Percentiles rank a stretch among this genome's conserved stretches.
phyloP scores from a whole-genome alignment of 2,888 invertebrate species.

The Megalurothrips usitatus region DNA sequence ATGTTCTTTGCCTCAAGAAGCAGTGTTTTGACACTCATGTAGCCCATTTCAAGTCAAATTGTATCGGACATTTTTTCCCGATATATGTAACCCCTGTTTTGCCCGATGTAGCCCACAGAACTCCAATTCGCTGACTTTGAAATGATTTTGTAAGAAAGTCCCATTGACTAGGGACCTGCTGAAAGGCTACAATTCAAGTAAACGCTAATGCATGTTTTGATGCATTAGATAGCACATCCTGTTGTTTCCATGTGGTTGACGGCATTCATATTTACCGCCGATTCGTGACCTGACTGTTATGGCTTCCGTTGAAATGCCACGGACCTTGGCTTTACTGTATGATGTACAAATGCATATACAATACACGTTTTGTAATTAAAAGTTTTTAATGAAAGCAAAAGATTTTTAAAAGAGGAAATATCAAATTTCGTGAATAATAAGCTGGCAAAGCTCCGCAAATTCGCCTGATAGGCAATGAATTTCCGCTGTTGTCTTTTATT shows the following conservation, averaged over 20 bases:
- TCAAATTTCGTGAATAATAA: conserved; percentile 21
- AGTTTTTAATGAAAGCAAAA: conserved; percentile 21
- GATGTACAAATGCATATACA: conserved; percentile 25
- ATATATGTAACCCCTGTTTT: conserved; percentile 5
- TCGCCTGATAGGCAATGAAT: conserved; percentile 24
- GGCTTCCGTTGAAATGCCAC: conserved; percentile 19
- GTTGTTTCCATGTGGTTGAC: conserved; percentile 2
- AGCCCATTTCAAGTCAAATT: conserved; percentile 2
- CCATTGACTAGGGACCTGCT: not conserved
- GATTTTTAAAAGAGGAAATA: conserved; percentile 19
- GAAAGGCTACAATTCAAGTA: not conserved
- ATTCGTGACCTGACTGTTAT: conserved; percentile 22
- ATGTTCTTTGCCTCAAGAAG: conserved; percentile 5
- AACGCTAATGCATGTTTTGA: not conserved
- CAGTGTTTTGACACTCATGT: conserved; percentile 5
- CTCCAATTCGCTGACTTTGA: not conserved
- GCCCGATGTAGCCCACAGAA: not conserved
- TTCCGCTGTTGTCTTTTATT: conserved; percentile 22
- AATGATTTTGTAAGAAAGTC: not conserved
- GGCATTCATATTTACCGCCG: conserved; percentile 8
- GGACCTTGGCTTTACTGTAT: conserved; percentile 22
- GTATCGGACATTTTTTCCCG: conserved; percentile 9
- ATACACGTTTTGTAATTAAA: conserved; percentile 27
- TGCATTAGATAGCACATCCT: not conserved
- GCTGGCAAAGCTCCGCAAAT: conserved; percentile 20